phyloP scores from a whole-genome alignment of 2,113 vertebrate genomes.

The Murina feae region DNA sequence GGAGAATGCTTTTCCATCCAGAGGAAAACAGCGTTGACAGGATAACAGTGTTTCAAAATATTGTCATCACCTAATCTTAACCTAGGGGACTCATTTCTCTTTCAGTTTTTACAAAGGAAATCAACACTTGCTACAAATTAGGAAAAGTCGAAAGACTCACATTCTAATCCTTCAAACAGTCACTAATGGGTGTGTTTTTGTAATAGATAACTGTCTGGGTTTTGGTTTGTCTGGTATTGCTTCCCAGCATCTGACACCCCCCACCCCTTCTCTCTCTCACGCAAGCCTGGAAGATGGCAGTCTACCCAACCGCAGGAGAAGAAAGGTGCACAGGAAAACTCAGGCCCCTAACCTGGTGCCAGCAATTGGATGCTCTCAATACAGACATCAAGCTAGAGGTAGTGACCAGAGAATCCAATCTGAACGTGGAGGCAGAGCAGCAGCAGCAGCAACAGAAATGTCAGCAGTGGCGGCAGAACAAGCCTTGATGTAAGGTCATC shows the following conservation, averaged over 20 bases:
- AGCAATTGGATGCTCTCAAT: not conserved
- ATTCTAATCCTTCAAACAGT: not conserved
- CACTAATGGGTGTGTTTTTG: not conserved
- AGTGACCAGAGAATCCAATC: not conserved
- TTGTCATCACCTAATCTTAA: not conserved
- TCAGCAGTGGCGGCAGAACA: not conserved
- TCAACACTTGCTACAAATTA: not conserved
- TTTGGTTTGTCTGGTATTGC: not conserved
- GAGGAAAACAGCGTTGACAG: not conserved
- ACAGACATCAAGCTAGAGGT: not conserved
- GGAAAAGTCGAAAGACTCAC: not conserved
- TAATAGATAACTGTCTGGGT: not conserved
- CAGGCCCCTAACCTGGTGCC: not conserved
- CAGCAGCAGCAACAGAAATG: not conserved
- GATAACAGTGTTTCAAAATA: not conserved
- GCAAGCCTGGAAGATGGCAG: not conserved
- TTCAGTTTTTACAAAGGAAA: conserved; percentile 31
- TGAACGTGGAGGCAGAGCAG: not conserved
- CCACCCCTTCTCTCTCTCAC: too few species aligned
- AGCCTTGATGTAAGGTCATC: accelerated
- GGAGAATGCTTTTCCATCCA: not conserved
- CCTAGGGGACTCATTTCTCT: not conserved
- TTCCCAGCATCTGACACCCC: not conserved
- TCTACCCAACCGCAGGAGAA: not conserved
- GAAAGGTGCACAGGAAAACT: not conserved